Conservation (phyloP, 1,140 invertebrate genomes). For the Pristionchus pacificus region DNA sequence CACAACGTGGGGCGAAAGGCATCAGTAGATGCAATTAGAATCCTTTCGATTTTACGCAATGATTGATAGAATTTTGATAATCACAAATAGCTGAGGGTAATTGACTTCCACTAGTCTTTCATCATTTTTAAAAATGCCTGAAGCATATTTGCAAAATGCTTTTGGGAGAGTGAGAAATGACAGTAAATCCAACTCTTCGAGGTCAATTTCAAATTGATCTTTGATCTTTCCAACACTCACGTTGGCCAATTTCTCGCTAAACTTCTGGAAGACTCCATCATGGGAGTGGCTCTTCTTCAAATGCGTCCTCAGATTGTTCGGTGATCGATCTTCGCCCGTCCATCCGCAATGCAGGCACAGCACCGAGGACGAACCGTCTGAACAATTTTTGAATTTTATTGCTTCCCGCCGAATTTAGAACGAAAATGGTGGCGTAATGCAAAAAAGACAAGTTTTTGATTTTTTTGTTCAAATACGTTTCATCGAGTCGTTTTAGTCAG, state of each 20-base stretch:
- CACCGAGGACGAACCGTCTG: slow-evolving; percentile 43
- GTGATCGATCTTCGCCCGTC: slow-evolving; percentile 44
- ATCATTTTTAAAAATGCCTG: not conserved
- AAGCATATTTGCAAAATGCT: not conserved
- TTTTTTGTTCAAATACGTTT: slow-evolving; percentile 3
- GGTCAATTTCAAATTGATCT: no score
- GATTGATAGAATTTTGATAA: not conserved
- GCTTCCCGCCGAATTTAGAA: no score
- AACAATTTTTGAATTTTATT: no score
- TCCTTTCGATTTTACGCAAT: slow-evolving; percentile 5
- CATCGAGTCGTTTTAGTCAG: not conserved
- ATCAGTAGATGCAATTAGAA: not conserved
- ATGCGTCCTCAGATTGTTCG: slow-evolving; percentile 47
- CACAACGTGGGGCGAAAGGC: slow-evolving; percentile 2
- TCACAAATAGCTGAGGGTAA: not conserved
- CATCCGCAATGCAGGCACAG: slow-evolving; percentile 41
- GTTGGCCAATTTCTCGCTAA: slow-evolving; percentile 41
- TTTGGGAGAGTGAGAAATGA: not conserved
- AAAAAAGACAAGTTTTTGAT: no score
- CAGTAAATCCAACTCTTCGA: no score
- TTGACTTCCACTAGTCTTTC: not conserved
- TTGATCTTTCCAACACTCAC: slow-evolving; percentile 9
- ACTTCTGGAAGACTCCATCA: slow-evolving; percentile 44
- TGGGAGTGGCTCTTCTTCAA: slow-evolving; percentile 44
- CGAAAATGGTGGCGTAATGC: no score